These are phyloP conservation scores for Nemoura dubitans DNA, from an alignment of 2,888 invertebrate genomes.

Conservation along the genomic window DNA sequence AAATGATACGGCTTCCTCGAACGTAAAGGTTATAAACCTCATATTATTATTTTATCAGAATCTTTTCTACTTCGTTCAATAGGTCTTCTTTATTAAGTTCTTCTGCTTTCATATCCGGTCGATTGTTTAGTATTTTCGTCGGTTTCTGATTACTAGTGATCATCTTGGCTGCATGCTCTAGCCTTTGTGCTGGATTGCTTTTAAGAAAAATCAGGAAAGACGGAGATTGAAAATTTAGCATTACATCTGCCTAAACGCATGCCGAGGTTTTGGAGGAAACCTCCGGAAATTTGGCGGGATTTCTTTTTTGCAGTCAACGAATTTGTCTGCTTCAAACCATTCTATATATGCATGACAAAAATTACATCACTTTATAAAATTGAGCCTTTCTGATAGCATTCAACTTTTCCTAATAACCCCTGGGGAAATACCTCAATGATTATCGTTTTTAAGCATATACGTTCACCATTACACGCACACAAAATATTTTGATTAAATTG, in stretches of 20 bases:
- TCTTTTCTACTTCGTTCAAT: neutral
- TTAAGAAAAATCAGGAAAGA: neutral
- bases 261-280: neutral
- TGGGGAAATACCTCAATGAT: neutral
- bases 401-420: neutral
- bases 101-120: neutral
- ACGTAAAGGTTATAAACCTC: neutral
- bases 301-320: neutral
- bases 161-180: neutral
- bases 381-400: too few relatives aligned
- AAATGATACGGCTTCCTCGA: neutral
- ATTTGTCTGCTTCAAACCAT: neutral
- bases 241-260: slow-evolving; percentile 7
- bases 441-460: neutral
- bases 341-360: too few relatives aligned
- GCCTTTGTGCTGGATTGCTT: neutral
- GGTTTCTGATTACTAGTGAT: slow-evolving; percentile 2
- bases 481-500: neutral
- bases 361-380: too few relatives aligned
- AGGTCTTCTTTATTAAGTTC: slow-evolving; percentile 3
- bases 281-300: neutral
- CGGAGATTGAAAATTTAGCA: neutral
- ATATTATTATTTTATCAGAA: neutral
- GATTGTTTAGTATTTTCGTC: neutral
- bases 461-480: neutral